phyloP scores from a whole-genome alignment of 2,797 vertebrate species.

The Parambassis ranga region DNA sequence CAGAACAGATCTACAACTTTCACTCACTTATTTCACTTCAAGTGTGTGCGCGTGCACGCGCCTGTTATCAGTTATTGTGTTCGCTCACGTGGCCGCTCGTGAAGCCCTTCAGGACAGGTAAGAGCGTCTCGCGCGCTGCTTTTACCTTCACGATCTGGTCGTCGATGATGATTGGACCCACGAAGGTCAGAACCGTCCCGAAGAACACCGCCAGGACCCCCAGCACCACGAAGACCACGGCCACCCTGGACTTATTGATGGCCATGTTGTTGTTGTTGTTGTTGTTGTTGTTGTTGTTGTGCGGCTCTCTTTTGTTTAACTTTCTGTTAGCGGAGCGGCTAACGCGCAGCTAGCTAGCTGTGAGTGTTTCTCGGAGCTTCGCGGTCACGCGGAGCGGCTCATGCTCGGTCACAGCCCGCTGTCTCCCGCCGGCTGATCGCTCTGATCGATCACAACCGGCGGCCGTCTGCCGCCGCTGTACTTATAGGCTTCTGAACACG shows the following conservation, averaged over 20 bases:
- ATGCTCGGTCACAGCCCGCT: not conserved
- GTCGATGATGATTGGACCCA: conserved; percentile 77
- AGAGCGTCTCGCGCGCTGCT: too few relatives aligned
- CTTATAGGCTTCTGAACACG: conserved; percentile 9
- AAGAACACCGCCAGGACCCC: conserved; percentile 61
- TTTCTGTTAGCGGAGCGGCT: not conserved
- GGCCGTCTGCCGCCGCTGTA: not conserved
- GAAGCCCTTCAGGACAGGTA: not conserved
- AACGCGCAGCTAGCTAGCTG: not conserved
- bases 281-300: not conserved
- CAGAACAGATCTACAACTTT: too few relatives aligned
- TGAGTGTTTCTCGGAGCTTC: accelerated
- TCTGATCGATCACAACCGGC: not conserved
- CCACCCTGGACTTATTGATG: conserved; percentile 41
- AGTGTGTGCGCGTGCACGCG: too few relatives aligned
- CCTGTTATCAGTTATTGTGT: not conserved
- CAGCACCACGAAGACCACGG: conserved; percentile 37
- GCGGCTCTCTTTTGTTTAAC: not conserved
- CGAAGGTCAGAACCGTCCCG: conserved; percentile 68
- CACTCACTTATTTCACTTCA: too few relatives aligned
- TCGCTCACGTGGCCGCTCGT: not conserved
- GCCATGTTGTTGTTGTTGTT: conserved; percentile 50
- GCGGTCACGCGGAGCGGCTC: not conserved
- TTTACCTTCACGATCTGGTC: conserved; percentile 82
- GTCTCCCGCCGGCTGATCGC: accelerated